Base-by-base conservation (phyloP, 2,888 invertebrate species). In the Dryadula phaetusa region DNA sequence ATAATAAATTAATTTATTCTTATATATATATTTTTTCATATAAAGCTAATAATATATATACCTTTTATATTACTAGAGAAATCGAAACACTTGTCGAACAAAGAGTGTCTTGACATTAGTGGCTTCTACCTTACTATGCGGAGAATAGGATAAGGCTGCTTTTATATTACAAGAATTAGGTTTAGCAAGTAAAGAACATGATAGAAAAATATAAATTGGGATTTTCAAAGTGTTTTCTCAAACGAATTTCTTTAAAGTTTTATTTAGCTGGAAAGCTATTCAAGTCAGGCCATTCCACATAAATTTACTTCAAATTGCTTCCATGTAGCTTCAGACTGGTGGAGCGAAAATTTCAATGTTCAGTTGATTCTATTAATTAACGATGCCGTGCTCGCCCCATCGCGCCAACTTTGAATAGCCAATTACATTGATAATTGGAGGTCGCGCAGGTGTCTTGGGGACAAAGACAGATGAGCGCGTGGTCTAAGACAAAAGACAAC, bases 371-470 rank as follows among this genome's bases (percentile, higher is more conserved):
- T 82, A 89, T 90, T 89, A 90, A 90, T 90, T 90, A 90, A 86
- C 78, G 80, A 84, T 85, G 86, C 86, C 83, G 80, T 83, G 80
- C 82, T 83, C 86, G 84, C 85, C 79, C 83, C 85, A 85, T 88
- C 83, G 87, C 83, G 81, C 82, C 81, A 83, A 86, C 79, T 86
- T 76, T 90, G 89, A 90, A 91, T 91, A 87, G 89, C 90, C 91
- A 92, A 92, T 92, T 92, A 91, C 88, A 89, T 79, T 85, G 88
- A 86, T 91, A 92, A 92, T 92, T 91, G 90, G 85, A 83, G 87
- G 88, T 86, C 85, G 85, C 82, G 83, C 85, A 89, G 90, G 90
- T 90, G 87, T 86, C 89, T 87, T 80, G 77, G 76, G 79, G 82
- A 86, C 84, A 86, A 85, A 86, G 86, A 80, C 76, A 75, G 66